A percentile compares a stretch with the other conserved stretches of the same genome.
Evolutionary conservation across 37 sponge, comb jelly and placozoan species (phyloP).

Genomic region (Corticium candelabrum): DNA sequence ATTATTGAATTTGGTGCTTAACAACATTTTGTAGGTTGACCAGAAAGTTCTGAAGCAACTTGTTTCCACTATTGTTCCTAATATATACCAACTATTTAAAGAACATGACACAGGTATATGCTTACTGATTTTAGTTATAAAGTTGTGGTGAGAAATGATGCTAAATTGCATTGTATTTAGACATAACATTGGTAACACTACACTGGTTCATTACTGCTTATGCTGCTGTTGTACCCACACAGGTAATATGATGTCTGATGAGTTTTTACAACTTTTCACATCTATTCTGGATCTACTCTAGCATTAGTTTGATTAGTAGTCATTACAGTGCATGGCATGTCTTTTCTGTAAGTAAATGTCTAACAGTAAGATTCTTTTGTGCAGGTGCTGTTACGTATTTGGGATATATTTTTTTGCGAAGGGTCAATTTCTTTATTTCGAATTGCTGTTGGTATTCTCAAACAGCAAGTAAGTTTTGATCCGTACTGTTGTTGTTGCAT

Average conservation of each 20-base stretch:
- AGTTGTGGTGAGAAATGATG: not conserved
- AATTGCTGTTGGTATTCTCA: conserved; percentile 25
- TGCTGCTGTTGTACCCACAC: conserved; percentile 19
- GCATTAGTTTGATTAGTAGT: not conserved
- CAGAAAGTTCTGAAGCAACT: conserved; percentile 14
- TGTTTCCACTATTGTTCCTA: not conserved
- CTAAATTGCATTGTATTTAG: not conserved
- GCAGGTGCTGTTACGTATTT: conserved; percentile 23
- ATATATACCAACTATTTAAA: not conserved
- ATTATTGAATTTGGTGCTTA: no score
- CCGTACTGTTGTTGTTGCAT: no score
- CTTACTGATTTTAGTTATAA: not conserved
- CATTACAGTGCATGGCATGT: not conserved
- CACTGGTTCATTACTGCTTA: conserved; percentile 43
- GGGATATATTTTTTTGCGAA: conserved; percentile 36
- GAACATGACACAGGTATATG: conserved; percentile 9
- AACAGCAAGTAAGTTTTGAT: not conserved
- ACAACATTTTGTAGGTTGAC: conserved; percentile 27
- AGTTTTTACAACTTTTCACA: conserved; percentile 3
- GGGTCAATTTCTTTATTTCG: conserved; percentile 29
- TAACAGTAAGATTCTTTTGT: no score
- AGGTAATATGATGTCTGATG: not conserved
- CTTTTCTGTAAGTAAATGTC: not conserved
- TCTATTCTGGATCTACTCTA: not conserved
- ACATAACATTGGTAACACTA: conserved; percentile 21